Evolutionary conservation across 2,113 vertebrate genomes (phyloP).

Genomic region (Lasiurus borealis): DNA sequence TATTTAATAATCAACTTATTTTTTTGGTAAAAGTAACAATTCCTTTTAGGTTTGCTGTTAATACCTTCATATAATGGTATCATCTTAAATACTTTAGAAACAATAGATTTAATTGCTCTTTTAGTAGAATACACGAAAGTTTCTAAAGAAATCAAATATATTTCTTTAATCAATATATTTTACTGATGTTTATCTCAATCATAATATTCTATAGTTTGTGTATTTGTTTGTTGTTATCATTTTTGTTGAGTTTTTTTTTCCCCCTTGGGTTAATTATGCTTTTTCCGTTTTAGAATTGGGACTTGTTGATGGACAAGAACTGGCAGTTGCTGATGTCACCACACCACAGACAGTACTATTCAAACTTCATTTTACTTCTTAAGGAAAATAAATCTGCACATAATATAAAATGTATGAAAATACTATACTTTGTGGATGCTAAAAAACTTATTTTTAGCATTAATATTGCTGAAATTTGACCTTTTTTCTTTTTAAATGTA

Average conservation of each 20-base stretch:
- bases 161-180: background rate
- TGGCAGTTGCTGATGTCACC: slow-evolving; percentile 96
- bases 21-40: slow-evolving; percentile 36
- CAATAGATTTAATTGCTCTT: slow-evolving; percentile 20
- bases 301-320: slow-evolving; percentile 93
- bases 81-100: slow-evolving; percentile 38
- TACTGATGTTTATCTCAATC: background rate
- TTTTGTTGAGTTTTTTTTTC: slow-evolving; percentile 22
- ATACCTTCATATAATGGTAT: background rate
- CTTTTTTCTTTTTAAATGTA: slow-evolving; percentile 62
- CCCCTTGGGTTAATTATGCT: slow-evolving; percentile 44
- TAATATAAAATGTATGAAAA: slow-evolving; percentile 69
- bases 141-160: slow-evolving; percentile 24
- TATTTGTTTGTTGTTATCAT: background rate
- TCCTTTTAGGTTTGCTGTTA: background rate
- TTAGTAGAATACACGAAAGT: slow-evolving; percentile 6
- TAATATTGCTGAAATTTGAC: slow-evolving; percentile 81
- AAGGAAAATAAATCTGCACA: slow-evolving; percentile 79
- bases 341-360: slow-evolving; percentile 97
- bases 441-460: slow-evolving; percentile 79
- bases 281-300: slow-evolving; percentile 91
- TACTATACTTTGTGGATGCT: slow-evolving; percentile 69
- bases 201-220: background rate
- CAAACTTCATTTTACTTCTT: slow-evolving; percentile 95
- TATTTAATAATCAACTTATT: slow-evolving; percentile 18